phyloP scores from a whole-genome alignment of 2,888 invertebrate species.

The Patella pellucida region DNA sequence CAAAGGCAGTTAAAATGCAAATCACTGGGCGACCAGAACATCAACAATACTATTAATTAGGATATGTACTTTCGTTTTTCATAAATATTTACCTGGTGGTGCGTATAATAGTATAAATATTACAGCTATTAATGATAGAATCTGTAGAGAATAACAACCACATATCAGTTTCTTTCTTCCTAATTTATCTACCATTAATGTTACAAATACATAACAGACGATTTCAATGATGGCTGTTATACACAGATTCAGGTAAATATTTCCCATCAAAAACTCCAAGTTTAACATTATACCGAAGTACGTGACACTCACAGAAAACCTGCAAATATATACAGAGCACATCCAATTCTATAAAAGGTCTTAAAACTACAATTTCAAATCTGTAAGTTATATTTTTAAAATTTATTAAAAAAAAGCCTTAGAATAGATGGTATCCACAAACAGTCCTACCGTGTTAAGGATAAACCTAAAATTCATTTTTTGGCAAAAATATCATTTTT shows the following conservation, averaged over 20 bases:
- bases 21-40: too few relatives aligned
- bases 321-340: background rate
- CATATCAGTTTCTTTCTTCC: conserved; percentile 1
- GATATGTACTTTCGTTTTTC: too few relatives aligned
- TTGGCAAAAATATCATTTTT: too few relatives aligned
- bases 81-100: background rate
- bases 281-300: conserved; percentile 2
- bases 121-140: background rate
- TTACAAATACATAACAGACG: background rate
- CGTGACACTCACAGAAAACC: background rate
- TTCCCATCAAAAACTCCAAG: conserved; percentile 1
- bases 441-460: too few relatives aligned
- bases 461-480: too few relatives aligned
- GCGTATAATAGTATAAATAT: background rate
- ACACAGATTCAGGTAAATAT: background rate
- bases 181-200: background rate
- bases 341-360: too few relatives aligned
- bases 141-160: background rate
- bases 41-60: too few relatives aligned
- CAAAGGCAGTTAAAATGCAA: too few relatives aligned
- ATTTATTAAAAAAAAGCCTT: too few relatives aligned
- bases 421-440: too few relatives aligned
- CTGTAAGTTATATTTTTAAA: too few relatives aligned
- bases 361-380: too few relatives aligned
- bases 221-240: background rate